Conservation (phyloP, 92 coral and sea anemone genomes). For the Plumapathes pennacea region DNA sequence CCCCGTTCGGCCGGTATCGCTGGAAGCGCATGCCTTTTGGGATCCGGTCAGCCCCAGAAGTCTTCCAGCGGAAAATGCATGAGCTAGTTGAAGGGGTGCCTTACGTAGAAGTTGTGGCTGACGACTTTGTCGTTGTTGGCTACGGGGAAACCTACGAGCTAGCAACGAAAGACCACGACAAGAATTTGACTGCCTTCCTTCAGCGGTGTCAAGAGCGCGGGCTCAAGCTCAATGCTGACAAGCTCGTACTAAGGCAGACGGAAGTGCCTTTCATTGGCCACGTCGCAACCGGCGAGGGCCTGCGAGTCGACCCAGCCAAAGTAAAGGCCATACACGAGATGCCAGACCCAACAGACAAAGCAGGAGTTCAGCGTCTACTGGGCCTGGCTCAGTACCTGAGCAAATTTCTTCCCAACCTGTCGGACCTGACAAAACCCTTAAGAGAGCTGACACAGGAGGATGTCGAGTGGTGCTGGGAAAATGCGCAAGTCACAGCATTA, state of each 20-base stretch:
- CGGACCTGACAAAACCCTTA: constrained; percentile 3
- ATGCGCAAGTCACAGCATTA: background rate
- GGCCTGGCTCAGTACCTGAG: constrained; percentile 4
- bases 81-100: background rate
- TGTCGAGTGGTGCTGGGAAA: constrained; percentile 4
- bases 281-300: background rate
- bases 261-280: constrained; percentile 5
- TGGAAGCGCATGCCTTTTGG: constrained; percentile 53
- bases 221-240: constrained; percentile 1
- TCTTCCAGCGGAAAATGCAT: constrained; percentile 1
- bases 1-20: constrained; percentile 54
- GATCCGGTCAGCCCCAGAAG: constrained; percentile 8
- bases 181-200: constrained; percentile 1
- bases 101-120: background rate
- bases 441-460: constrained; percentile 4
- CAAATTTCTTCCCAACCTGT: constrained; percentile 1
- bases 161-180: constrained; percentile 1
- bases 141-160: constrained; percentile 6
- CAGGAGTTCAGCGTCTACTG: background rate
- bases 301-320: constrained; percentile 9
- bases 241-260: background rate
- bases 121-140: background rate
- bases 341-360: constrained; percentile 3
- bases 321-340: constrained; percentile 6
- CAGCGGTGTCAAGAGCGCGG: background rate